Base-by-base conservation (phyloP, 2,888 invertebrate genomes). In the Neoascia interrupta region DNA sequence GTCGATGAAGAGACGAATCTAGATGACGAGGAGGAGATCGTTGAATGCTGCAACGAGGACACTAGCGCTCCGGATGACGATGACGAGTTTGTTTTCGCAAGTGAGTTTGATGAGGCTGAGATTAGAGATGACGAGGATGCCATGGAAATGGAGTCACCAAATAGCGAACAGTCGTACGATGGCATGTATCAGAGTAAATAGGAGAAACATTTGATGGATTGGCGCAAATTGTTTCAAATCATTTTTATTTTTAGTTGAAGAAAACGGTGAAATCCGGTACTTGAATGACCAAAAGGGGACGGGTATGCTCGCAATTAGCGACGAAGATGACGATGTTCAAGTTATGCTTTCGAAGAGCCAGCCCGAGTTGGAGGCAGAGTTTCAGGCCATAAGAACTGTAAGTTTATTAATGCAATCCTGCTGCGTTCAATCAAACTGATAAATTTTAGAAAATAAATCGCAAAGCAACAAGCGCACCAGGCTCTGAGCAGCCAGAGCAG, bases 231-330 rank as follows among this genome's bases (percentile, higher is more conserved):
- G n/a, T n/a, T n/a, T n/a, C n/a, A n/a, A n/a, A n/a, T n/a, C n/a
- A 36, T 11, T 5, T 4, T 1, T 26, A 1, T 1, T 18, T 47
- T 49, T 5, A 86, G 86, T 87, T 51, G 84, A 84, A 37, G 86
- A 85, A 28, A 83, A 85, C 41, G 86, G 86, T 0, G 87, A 87
- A 19, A 85, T 87, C 37, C 83, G 86, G 53, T 87, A 85, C 81
- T 83, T 76, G 51, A 85, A 81, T 61, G 82, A 83, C 18, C 76
- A 60, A 31, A 89, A 89, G 81, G 81, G 88, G 21, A 85, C 86
- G 83, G 87, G 88, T 0, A 88, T 63, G 16, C 13, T 79, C 0
- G 58, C 81, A 1, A 81, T 75, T 36, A 79, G 76, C 10, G 75
- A 70, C 21, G 74, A 80, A 23, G 75, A 79, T 0, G 81, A 80